Evolutionary conservation across 2,888 invertebrate species (phyloP).

Genomic region (Drosophila mayaguana): DNA sequence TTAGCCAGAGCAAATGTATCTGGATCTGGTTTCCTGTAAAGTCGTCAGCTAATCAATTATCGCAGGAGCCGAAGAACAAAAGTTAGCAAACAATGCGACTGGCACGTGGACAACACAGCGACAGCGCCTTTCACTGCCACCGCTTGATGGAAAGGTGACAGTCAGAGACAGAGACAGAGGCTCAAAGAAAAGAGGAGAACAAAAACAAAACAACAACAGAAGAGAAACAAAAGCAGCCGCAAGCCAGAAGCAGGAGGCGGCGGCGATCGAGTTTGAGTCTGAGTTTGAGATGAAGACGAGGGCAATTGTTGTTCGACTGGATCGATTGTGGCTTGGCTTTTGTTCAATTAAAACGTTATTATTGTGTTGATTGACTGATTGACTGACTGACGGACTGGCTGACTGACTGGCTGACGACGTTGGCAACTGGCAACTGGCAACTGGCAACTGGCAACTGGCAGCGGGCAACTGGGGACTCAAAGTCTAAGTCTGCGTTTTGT

Average conservation of each 20-base stretch:
- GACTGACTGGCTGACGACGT: constrained; percentile 40
- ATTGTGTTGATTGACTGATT: constrained; percentile 65
- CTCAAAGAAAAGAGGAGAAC: not conserved
- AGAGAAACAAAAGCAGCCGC: constrained; percentile 57
- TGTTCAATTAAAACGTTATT: constrained; percentile 82
- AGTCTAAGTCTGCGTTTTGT: constrained; percentile 76
- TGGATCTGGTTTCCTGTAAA: constrained; percentile 17
- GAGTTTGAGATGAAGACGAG: constrained; percentile 11
- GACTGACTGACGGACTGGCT: constrained; percentile 42
- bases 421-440: constrained; percentile 46
- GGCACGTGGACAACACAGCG: constrained; percentile 72
- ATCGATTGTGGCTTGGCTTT: constrained; percentile 53
- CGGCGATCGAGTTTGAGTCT: constrained; percentile 2
- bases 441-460: constrained; percentile 52
- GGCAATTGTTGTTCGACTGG: constrained; percentile 69
- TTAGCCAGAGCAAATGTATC: not conserved
- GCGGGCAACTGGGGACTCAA: constrained; percentile 70
- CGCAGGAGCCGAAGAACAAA: constrained; percentile 51
- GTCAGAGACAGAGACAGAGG: constrained; percentile 54
- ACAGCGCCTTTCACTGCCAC: constrained; percentile 71
- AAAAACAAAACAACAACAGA: no score
- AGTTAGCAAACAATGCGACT: constrained; percentile 68
- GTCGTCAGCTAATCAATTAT: constrained; percentile 68
- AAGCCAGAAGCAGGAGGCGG: constrained; percentile 36
- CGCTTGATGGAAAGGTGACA: constrained; percentile 80